Base-by-base conservation (phyloP, 2,888 invertebrate species). In the Cetonia aurata region DNA sequence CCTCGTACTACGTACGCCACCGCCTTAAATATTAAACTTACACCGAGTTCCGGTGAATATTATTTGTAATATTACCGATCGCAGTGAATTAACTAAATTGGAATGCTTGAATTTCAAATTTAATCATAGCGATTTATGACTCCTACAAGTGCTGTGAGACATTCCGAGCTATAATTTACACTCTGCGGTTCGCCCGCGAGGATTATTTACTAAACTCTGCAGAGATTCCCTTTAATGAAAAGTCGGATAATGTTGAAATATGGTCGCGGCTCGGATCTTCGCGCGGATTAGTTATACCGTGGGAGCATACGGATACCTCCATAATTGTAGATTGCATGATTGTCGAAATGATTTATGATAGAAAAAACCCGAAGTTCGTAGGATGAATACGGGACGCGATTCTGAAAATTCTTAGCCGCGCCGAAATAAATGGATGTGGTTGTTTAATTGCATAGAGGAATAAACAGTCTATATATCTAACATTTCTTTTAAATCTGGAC, bases 171-270 rank as follows among this genome's bases (percentile, higher is more conserved):
- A 50, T 62, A 62, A 62, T 62, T 62, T 62, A 62, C 62, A 62
- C 62, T 62, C 50, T 62, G 62, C 50, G 62, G 62, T 12, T 15
- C 50, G 62, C 62, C 62, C 1, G 62, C 46, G 12, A 44, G 62
- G 62, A 62, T 62, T 62, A 62, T 62, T 62, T 62, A 62, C 62
- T 62, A 62, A 62, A 62, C 62, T 62, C 62, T 62, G 37, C 62
- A 15, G 62, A 62, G 62, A 62, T 62, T 62, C 37, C 57, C 50
- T 62, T 62, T 62, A 62, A 62, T 62, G 62, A 62, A 62, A 57
- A 62, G 62, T 62, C 62, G 50, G 48, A 62, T 62, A 62, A 62
- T 62, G 62, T 62, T 62, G 62, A 62, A 62, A 62, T 62, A 62
- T 48, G 62, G 62, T 44, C 33, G 62, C 37, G 50, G 33, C 50